A percentile compares a stretch with the other conserved stretches of the same genome.
Conservation (phyloP, 1,140 invertebrate species). For the Anastatus disparis region DNA sequence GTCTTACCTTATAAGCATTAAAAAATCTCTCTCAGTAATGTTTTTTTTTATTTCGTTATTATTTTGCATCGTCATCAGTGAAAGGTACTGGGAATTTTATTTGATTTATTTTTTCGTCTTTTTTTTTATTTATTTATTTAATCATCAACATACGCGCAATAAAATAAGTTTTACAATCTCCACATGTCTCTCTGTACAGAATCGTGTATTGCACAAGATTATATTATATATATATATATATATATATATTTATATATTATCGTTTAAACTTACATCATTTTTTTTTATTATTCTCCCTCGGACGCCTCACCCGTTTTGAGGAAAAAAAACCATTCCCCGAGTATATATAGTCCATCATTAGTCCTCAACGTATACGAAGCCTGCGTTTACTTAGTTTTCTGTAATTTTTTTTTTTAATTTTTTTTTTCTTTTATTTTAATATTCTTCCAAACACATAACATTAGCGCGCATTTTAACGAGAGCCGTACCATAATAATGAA, state of each 20-base stretch:
- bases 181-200: slow-evolving; percentile 13
- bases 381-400: neutral
- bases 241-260: too few relatives aligned
- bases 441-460: neutral
- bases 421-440: too few relatives aligned
- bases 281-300: slow-evolving; percentile 12
- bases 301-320: neutral
- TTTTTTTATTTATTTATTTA: too few relatives aligned
- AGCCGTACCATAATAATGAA: too few relatives aligned
- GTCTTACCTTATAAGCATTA: neutral
- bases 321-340: too few relatives aligned
- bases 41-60: neutral
- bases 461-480: too few relatives aligned
- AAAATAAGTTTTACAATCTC: slow-evolving; percentile 21
- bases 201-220: slow-evolving; percentile 14
- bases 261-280: slow-evolving; percentile 1
- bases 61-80: neutral
- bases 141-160: slow-evolving; percentile 5
- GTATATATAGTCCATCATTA: too few relatives aligned
- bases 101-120: neutral
- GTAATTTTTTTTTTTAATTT: too few relatives aligned
- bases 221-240: too few relatives aligned
- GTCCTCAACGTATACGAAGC: neutral
- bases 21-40: neutral
- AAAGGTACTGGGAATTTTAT: neutral